phyloP scores from a whole-genome alignment of 2,113 vertebrate species.

The Otis tarda region DNA sequence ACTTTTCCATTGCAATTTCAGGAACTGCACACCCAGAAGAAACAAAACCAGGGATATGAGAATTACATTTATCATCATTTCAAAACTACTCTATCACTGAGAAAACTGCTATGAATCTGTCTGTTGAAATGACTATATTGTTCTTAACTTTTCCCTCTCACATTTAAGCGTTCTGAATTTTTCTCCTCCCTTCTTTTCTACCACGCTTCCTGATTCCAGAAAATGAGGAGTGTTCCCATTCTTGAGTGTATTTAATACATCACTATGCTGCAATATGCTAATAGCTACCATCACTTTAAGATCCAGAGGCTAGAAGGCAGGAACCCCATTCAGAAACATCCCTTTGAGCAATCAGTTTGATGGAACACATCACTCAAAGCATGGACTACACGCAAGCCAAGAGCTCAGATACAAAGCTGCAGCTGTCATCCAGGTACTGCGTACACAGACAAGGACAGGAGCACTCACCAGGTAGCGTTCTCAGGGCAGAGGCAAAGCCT shows the following conservation, averaged over 20 bases:
- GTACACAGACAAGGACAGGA: neutral
- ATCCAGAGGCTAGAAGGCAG: neutral
- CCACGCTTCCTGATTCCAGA: neutral
- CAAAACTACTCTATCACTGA: neutral
- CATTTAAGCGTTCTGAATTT: neutral
- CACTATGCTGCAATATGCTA: conserved; percentile 24
- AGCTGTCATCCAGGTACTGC: neutral
- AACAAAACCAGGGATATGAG: neutral
- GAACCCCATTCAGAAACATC: neutral
- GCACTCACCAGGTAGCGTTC: neutral
- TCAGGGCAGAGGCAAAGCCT: neutral
- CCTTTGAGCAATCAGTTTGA: neutral
- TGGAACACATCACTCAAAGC: neutral
- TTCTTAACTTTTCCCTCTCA: neutral
- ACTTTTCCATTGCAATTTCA: conserved; percentile 46
- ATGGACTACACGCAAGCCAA: neutral
- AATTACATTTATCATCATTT: neutral
- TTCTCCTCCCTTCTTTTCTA: neutral
- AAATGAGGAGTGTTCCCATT: neutral
- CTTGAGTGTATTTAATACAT: neutral
- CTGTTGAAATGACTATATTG: neutral
- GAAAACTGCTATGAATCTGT: neutral
- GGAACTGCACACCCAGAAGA: conserved; percentile 6
- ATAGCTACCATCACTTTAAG: neutral
- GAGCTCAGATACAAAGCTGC: neutral